phyloP scores from a whole-genome alignment of 2,113 vertebrate genomes.

The Rallus limicola region DNA sequence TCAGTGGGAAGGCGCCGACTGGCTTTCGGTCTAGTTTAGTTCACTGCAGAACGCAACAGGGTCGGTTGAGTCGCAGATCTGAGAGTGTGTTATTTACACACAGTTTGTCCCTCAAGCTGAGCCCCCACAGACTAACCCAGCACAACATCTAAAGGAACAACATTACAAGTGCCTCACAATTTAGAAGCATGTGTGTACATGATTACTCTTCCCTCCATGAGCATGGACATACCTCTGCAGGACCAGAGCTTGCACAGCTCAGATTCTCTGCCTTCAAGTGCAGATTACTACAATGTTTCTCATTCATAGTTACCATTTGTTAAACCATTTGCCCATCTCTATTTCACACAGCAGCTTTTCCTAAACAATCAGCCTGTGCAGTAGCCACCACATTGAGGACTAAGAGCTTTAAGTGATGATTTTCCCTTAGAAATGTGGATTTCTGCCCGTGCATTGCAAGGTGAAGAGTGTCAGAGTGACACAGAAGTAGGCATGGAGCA shows the following conservation, averaged over 20 bases:
- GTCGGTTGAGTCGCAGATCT: background rate
- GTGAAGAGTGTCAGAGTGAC: background rate
- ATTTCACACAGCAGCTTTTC: background rate
- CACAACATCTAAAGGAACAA: background rate
- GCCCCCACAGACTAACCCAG: background rate
- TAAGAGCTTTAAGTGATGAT: background rate
- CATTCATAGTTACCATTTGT: background rate
- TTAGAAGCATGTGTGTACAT: background rate
- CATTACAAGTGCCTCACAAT: no score
- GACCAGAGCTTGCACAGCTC: background rate
- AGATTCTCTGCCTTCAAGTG: background rate
- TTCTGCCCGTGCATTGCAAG: background rate
- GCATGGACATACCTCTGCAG: background rate
- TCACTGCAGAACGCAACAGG: background rate
- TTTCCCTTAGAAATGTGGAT: background rate
- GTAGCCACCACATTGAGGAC: background rate
- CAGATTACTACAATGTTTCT: background rate
- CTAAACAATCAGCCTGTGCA: background rate
- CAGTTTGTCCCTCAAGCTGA: background rate
- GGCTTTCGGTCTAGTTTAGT: background rate
- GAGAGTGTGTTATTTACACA: background rate
- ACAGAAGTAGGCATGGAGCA: background rate
- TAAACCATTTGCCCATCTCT: background rate
- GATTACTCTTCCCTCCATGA: background rate
- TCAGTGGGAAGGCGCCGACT: background rate